Base-by-base conservation (phyloP, 1,140 invertebrate species). In the Vanessa atalanta region DNA sequence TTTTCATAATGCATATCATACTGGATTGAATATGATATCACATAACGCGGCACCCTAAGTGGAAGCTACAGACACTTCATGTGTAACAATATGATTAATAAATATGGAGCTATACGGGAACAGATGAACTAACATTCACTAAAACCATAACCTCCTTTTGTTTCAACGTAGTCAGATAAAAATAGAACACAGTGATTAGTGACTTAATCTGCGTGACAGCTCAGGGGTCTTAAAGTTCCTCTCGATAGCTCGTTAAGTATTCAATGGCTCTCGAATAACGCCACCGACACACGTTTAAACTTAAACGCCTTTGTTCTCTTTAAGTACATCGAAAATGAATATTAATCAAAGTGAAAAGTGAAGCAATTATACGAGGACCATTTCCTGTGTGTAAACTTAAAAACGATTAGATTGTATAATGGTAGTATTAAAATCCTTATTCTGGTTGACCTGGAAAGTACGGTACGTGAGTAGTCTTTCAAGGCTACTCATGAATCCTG, bases 271-370 rank as follows among this genome's bases (percentile, higher is more conserved):
- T 53, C 7, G n/a, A 53, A n/a, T 53, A 60, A 60, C 55, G 55
- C 23, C 55, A 26, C 37, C n/a, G 55, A 5, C 55, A 60, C 55
- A 60, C 55, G 55, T 26, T 31, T 5, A 11, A 60, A 13, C 23
- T 26, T 26, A 26, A 26, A 26, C 8, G 20, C 23, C 55, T 60
- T 60, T 60, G 55, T 60, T 26, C 20, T 12, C 20, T 60, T 60
- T 60, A 20, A 60, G 9, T 14, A 26, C 2, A 14, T 26, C 11
- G 31, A 9, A 53, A 53, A n/a, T 60, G 55, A 60, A 60, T 60
- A 26, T 60, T 60, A 60, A 60, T 60, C 16, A 65, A 23, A 23
- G 31, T 47, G 47, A 65, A 65, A 48, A 48, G 47, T 31, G 37
- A 48, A 20, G 12, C 14, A 26, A 23, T 65, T 47, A 47, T 11